These are phyloP conservation scores for Eulemur albifrons DNA, from an alignment of 2,797 vertebrate species.

Conservation along the genomic window DNA sequence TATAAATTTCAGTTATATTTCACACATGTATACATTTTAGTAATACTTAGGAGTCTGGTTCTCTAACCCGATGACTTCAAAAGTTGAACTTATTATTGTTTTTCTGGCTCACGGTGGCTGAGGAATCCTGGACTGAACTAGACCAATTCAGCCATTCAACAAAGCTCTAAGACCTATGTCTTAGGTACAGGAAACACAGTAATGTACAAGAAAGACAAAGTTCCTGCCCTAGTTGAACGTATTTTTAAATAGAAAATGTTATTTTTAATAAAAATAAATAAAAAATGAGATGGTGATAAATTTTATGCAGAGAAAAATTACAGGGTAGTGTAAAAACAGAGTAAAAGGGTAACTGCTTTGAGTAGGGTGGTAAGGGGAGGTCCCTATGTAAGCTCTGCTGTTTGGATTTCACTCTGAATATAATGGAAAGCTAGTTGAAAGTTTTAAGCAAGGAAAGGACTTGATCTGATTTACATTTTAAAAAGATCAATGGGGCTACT, in stretches of 20 bases:
- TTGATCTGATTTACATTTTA: not conserved
- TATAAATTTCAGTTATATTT: not conserved
- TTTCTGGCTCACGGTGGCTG: not conserved
- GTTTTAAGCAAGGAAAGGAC: not conserved
- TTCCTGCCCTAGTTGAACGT: not conserved
- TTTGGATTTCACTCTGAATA: not conserved
- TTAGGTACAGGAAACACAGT: not conserved
- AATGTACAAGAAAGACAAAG: not conserved
- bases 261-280: not conserved
- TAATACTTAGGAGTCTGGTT: not conserved
- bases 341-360: not conserved
- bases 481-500: not conserved
- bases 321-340: not conserved
- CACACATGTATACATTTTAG: not conserved
- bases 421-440: not conserved
- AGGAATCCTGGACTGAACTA: not conserved
- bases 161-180: not conserved
- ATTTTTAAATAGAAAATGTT: not conserved
- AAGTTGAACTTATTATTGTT: not conserved
- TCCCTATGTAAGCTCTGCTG: not conserved
- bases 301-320: not conserved
- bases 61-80: not conserved
- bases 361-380: not conserved
- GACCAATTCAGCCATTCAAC: not conserved
- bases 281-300: not conserved